Evolutionary conservation across 2,113 vertebrate genomes (phyloP), one percentile per base, ranked within the genome.

Genomic region (Saccopteryx bilineata): DNA sequence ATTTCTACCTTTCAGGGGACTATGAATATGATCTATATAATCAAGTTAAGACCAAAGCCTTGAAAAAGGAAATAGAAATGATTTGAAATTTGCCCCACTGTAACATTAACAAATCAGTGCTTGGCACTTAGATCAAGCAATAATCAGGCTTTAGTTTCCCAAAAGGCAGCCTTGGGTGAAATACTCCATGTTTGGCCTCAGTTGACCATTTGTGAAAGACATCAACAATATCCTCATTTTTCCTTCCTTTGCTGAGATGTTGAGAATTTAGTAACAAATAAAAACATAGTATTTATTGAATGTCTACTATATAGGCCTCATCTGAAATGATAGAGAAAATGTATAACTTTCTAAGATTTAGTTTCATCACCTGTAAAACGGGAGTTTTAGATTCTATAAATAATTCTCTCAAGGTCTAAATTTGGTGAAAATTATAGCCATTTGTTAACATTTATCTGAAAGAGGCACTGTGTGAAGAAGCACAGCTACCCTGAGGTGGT

Each of bases 41-140:
- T 91, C 60, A 92, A 88, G 65, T 95, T 86, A 69, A 10, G 26
- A 81, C 26, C 11, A 69, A 92, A 52, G 33, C 19, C 31, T 95
- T 92, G 24, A 39, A 19, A 69, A 65, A 87, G 54, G 46, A 90
- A 85, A 69, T 6, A 63, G 11, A 83, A 81, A 91, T 92, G 19
- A 66, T 61, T 66, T 68, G 39, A 92, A 86, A 82, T 21, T 87
- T 81, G 10, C 12, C 52, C 3, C 88, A 10, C 50, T 26, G 4
- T 90, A 61, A 50, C 31, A 61, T 95, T 90, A 79, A 58, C 18
- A 81, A 95, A 92, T 90, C 72, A 94, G 6, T 46, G 6, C 11
- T 56, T 28, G 15, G 31, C 4, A 9, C 46, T 72, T 76, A 65
- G 1, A 63, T 33, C 68, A 26, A 79, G 21, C 68, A 26, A 83